Conservation (phyloP, 2,113 vertebrate species). For the Gasterosteus nipponicus region DNA sequence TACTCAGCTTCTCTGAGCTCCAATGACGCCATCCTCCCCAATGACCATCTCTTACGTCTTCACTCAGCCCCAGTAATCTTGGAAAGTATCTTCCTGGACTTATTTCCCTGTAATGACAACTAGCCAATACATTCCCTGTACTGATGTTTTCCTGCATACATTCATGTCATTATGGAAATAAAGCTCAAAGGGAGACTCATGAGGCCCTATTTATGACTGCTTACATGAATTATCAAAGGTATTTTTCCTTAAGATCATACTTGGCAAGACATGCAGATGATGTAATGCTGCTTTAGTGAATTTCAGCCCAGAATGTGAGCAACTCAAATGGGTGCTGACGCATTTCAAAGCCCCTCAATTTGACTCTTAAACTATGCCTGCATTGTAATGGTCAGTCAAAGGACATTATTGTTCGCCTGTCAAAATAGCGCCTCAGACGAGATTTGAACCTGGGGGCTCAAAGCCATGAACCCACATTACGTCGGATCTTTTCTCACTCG, state of each 20-base stretch:
- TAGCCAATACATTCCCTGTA: conserved; percentile 46
- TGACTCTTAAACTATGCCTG: conserved; percentile 24
- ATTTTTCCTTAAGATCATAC: conserved; percentile 35
- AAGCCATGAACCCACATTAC: neutral
- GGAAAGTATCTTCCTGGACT: conserved; percentile 38
- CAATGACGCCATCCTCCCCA: conserved; percentile 39
- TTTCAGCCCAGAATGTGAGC: conserved; percentile 14
- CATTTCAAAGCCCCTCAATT: conserved; percentile 22
- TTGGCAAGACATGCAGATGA: conserved; percentile 42
- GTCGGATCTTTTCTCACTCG: conserved; percentile 47
- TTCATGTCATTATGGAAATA: conserved; percentile 52
- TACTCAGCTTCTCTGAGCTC: conserved; percentile 14
- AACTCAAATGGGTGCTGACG: conserved; percentile 21
- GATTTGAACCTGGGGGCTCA: conserved; percentile 37
- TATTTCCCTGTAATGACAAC: conserved; percentile 50
- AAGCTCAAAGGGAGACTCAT: conserved; percentile 50
- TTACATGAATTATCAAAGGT: conserved; percentile 34
- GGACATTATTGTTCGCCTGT: conserved; percentile 24
- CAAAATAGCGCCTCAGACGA: conserved; percentile 60
- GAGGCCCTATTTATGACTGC: conserved; percentile 61
- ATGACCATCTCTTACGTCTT: conserved; percentile 25
- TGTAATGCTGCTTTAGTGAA: conserved; percentile 42
- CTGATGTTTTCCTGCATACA: conserved; percentile 39
- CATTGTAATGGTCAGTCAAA: conserved; percentile 18
- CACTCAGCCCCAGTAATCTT: conserved; percentile 35